Percentiles rank a stretch among this genome's conserved stretches.
Conservation (phyloP, 2,888 invertebrate species). For the Drosophila anomelani region DNA sequence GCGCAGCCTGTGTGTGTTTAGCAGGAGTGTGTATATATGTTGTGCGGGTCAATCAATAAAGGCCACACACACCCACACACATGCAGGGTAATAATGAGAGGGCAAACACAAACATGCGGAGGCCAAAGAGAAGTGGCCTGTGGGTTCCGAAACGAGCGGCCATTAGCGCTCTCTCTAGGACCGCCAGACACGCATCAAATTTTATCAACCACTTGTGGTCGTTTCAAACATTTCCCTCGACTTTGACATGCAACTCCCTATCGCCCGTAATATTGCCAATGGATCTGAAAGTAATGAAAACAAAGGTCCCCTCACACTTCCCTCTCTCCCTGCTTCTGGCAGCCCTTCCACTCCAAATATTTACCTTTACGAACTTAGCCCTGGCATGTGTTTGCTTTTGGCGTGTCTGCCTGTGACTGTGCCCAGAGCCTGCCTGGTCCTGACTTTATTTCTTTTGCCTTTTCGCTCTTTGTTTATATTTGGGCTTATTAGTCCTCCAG, state of each 20-base stretch:
- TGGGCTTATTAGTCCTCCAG: constrained; percentile 60
- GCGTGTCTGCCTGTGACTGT: constrained; percentile 50
- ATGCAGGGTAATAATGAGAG: constrained; percentile 34
- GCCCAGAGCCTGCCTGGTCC: constrained; percentile 22
- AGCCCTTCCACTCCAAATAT: constrained; percentile 28
- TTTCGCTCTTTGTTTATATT: constrained; percentile 54
- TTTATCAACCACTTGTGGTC: constrained; percentile 78
- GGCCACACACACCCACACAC: constrained; percentile 18
- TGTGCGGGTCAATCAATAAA: constrained; percentile 62
- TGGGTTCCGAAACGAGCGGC: constrained; percentile 16
- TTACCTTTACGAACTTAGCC: constrained; percentile 33
- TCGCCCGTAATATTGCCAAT: constrained; percentile 46
- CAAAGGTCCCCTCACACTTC: constrained; percentile 8
- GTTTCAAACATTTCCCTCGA: constrained; percentile 64
- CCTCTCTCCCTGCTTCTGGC: too few species aligned
- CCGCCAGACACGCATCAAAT: constrained; percentile 60
- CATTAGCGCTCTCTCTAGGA: constrained; percentile 43
- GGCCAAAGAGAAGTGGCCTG: constrained; percentile 11
- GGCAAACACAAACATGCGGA: constrained; percentile 44
- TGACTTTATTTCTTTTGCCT: constrained; percentile 54
- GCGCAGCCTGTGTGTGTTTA: constrained; percentile 17
- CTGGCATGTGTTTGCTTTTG: constrained; percentile 65
- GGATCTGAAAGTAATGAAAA: constrained; percentile 70
- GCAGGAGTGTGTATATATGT: constrained; percentile 2
- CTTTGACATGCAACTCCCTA: constrained; percentile 53